Conservation (phyloP, 2,113 vertebrate genomes). For the Dromas ardeola region DNA sequence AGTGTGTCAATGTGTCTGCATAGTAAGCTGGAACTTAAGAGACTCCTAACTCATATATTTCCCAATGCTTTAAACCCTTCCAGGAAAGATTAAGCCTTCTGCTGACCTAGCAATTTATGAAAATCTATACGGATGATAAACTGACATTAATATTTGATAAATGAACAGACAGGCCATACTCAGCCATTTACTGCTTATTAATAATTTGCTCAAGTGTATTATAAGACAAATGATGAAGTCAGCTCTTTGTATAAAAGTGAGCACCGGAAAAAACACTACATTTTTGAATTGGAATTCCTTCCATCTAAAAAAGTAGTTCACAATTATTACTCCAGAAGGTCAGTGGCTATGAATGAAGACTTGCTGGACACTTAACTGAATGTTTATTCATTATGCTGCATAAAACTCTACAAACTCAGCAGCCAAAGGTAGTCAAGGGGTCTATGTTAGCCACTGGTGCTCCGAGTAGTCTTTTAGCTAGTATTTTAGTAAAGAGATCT, state of each 20-base stretch:
- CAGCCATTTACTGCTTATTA: background rate
- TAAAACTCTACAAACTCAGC: background rate
- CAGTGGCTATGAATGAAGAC: background rate
- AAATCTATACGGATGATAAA: background rate
- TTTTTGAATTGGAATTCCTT: background rate
- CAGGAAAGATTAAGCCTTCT: background rate
- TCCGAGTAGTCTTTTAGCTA: background rate
- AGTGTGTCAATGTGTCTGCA: background rate
- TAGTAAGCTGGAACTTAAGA: background rate
- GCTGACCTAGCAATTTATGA: background rate
- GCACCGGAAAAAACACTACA: background rate
- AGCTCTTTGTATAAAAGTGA: background rate
- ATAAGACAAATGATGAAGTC: background rate
- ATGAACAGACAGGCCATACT: background rate
- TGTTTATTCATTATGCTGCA: background rate
- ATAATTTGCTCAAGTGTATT: background rate
- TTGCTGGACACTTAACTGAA: background rate
- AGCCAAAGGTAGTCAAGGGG: background rate
- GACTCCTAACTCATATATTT: background rate
- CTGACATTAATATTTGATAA: constrained; percentile 13
- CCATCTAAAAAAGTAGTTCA: background rate
- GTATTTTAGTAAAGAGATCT: background rate
- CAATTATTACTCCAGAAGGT: background rate
- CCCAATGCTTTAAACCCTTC: background rate
- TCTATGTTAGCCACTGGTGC: background rate